Evolutionary conservation across 2,113 vertebrate species (phyloP).

Genomic region (Urocynchramus pylzowi): DNA sequence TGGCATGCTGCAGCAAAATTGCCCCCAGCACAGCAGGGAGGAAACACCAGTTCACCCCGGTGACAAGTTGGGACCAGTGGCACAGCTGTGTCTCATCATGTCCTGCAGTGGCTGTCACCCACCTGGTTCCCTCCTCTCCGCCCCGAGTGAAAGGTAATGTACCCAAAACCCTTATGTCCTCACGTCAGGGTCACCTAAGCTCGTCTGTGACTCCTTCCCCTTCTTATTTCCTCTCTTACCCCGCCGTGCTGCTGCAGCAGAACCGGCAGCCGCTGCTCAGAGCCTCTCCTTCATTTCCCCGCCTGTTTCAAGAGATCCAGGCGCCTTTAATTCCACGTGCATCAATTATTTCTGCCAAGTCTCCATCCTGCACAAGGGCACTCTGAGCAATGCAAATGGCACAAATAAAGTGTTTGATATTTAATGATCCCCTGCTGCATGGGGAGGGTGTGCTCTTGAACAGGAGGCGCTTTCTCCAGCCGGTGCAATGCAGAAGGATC

Average conservation of each 20-base stretch:
- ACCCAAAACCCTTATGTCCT: neutral
- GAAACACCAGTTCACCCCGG: neutral
- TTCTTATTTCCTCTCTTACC: neutral
- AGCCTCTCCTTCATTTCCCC: neutral
- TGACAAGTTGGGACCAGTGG: neutral
- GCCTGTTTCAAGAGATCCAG: neutral
- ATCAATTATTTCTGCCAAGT: fast-evolving
- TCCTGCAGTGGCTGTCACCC: fast-evolving
- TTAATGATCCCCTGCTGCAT: neutral
- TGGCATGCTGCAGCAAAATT: neutral
- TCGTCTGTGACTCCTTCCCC: neutral
- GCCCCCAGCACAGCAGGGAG: neutral
- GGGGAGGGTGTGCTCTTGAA: neutral
- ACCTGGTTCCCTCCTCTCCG: fast-evolving
- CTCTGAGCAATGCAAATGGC: neutral
- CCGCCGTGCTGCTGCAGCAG: fast-evolving
- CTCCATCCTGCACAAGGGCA: neutral
- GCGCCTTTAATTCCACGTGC: neutral
- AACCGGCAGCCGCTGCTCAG: fast-evolving
- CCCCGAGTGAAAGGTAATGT: neutral
- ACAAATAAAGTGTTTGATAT: neutral
- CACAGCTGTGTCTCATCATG: neutral
- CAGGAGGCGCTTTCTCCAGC: neutral
- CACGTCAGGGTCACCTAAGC: neutral
- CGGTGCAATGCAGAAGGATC: neutral